Percentiles rank a stretch among this genome's conserved stretches.
These are phyloP conservation scores for Julus scandinavius DNA, from an alignment of 2,888 invertebrate species.

Conservation along the genomic window DNA sequence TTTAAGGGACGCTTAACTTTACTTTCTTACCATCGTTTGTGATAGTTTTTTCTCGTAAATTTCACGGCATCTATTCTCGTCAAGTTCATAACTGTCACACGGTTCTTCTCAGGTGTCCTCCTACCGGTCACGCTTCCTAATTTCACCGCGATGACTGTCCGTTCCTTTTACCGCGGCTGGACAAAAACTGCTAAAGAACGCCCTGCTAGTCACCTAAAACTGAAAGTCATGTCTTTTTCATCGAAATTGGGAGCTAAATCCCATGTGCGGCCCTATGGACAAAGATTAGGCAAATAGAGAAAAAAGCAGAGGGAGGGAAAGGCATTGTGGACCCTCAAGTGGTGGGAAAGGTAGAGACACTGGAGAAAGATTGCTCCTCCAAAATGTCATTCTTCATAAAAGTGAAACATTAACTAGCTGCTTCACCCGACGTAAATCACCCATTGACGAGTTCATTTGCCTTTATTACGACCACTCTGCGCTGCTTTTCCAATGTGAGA, in stretches of 20 bases:
- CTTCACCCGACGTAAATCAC: neutral
- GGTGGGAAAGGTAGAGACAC: constrained; percentile 16
- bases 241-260: neutral
- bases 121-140: constrained; percentile 11
- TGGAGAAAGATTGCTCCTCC: neutral
- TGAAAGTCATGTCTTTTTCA: constrained; percentile 18
- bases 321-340: neutral
- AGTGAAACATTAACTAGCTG: neutral
- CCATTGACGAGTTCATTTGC: neutral
- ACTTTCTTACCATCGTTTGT: too few relatives aligned
- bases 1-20: too few relatives aligned
- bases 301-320: neutral
- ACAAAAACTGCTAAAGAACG: neutral
- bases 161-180: neutral
- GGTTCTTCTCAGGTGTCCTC: constrained; percentile 8
- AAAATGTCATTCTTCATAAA: constrained; percentile 1
- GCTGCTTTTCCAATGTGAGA: neutral
- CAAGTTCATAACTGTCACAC: constrained; percentile 3
- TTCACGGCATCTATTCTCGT: neutral
- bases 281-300: neutral
- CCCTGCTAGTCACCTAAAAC: neutral
- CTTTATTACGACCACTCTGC: neutral
- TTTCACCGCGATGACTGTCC: neutral
- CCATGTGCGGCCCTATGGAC: neutral
- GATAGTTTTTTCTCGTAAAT: neutral